Percentiles rank a stretch among this genome's conserved stretches.
Conservation (phyloP, 2,797 vertebrate genomes). For the Esox masquinongy region DNA sequence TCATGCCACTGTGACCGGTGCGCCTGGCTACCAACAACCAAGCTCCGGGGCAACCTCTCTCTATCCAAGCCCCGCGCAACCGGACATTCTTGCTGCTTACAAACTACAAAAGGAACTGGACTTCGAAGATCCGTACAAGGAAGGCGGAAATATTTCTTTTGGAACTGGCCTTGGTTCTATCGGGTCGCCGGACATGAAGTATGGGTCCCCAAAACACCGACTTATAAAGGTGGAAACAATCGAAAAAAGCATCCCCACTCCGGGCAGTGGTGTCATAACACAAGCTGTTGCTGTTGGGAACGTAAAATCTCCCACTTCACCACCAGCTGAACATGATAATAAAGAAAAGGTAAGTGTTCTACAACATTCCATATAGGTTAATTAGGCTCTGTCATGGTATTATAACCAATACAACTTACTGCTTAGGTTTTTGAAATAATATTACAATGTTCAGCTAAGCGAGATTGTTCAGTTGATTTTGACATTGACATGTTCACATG, state of each 20-base stretch:
- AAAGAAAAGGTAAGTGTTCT: constrained; percentile 80
- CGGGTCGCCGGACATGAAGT: constrained; percentile 78
- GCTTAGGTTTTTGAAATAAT: neutral
- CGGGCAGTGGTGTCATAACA: constrained; percentile 67
- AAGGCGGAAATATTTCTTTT: constrained; percentile 72
- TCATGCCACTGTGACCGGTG: constrained; percentile 68
- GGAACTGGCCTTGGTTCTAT: constrained; percentile 64
- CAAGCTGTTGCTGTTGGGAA: constrained; percentile 60
- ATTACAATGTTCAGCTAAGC: neutral
- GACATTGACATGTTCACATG: neutral
- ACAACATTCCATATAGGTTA: neutral
- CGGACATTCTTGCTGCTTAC: constrained; percentile 93
- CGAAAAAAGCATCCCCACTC: constrained; percentile 76
- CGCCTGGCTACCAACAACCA: constrained; percentile 71
- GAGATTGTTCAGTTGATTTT: neutral
- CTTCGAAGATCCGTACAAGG: constrained; percentile 94
- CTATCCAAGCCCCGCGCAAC: constrained; percentile 79
- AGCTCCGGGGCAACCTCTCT: constrained; percentile 59
- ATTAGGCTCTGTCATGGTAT: neutral
- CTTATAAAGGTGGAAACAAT: constrained; percentile 88
- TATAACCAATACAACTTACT: neutral
- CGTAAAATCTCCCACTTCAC: constrained; percentile 75
- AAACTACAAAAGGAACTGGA: constrained; percentile 92
- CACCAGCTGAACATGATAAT: constrained; percentile 73
- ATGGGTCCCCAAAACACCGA: constrained; percentile 86